Conservation (phyloP, 2,113 vertebrate genomes). For the Laticauda colubrina region DNA sequence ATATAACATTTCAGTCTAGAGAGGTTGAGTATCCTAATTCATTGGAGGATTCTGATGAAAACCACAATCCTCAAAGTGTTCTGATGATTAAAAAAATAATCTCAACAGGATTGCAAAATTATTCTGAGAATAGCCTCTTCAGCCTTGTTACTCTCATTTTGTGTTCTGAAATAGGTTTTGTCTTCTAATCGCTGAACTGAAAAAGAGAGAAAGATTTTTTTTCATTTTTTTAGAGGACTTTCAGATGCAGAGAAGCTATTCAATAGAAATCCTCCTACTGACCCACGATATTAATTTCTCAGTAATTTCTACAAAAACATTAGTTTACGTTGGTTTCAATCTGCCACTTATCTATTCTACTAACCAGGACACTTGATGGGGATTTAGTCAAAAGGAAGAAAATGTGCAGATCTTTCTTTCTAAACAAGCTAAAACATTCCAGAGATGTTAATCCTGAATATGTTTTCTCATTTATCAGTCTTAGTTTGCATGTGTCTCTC, state of each 20-base stretch:
- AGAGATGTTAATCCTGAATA: conserved; percentile 7
- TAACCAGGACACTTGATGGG: background rate
- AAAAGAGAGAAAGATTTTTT: background rate
- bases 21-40: background rate
- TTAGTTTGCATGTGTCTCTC: background rate
- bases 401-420: background rate
- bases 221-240: conserved; percentile 15
- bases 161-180: background rate
- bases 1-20: background rate
- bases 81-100: background rate
- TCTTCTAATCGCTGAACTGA: background rate
- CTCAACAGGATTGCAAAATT: background rate
- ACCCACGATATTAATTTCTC: background rate
- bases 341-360: conserved; percentile 22
- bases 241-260: background rate
- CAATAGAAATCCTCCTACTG: background rate
- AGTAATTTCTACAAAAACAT: conserved; percentile 21
- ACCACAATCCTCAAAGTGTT: background rate
- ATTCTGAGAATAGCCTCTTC: background rate
- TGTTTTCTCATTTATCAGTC: conserved; percentile 6
- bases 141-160: background rate
- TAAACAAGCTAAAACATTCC: background rate
- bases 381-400: conserved; percentile 15
- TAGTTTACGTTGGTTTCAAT: background rate
- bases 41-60: background rate